Conservation (phyloP, 30 jellyfish, hydroid and myxozoan species). For the Pseudorhiza aurosa region DNA sequence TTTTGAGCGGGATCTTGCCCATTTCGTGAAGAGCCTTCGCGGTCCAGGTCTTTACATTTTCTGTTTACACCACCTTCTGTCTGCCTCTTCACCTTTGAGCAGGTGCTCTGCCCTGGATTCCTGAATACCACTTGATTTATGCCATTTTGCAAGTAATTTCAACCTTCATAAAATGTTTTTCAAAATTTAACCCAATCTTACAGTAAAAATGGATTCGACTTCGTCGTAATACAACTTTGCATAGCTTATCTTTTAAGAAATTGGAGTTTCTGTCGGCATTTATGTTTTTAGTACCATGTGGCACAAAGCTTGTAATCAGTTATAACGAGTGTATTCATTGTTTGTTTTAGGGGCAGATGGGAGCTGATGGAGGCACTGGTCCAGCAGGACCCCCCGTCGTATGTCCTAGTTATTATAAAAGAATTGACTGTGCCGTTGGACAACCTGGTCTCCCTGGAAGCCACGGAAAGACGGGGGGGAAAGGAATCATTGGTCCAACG, state of each 20-base stretch:
- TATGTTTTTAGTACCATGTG: background rate
- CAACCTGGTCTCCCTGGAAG: conserved; percentile 56
- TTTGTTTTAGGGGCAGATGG: conserved; percentile 57
- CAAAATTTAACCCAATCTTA: no score
- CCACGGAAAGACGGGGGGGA: conserved; percentile 71
- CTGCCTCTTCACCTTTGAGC: no score
- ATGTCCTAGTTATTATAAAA: conserved; percentile 16
- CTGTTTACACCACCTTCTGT: no score
- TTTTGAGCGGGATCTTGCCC: no score
- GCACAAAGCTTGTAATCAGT: background rate
- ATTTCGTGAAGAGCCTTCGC: no score
- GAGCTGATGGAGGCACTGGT: conserved; percentile 57
- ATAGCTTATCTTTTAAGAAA: background rate
- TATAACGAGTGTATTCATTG: background rate
- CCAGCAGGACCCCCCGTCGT: conserved; percentile 40
- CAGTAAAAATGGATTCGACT: no score
- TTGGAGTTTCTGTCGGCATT: background rate
- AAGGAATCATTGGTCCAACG: conserved; percentile 65
- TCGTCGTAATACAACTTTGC: background rate
- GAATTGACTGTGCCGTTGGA: conserved; percentile 47
- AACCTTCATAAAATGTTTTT: no score
- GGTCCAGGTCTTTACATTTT: no score
- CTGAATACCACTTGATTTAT: no score
- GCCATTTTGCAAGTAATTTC: no score
- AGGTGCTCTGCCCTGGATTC: no score